Base-by-base conservation (phyloP, 2,888 invertebrate species). In the Nephrotoma guestfalica region DNA sequence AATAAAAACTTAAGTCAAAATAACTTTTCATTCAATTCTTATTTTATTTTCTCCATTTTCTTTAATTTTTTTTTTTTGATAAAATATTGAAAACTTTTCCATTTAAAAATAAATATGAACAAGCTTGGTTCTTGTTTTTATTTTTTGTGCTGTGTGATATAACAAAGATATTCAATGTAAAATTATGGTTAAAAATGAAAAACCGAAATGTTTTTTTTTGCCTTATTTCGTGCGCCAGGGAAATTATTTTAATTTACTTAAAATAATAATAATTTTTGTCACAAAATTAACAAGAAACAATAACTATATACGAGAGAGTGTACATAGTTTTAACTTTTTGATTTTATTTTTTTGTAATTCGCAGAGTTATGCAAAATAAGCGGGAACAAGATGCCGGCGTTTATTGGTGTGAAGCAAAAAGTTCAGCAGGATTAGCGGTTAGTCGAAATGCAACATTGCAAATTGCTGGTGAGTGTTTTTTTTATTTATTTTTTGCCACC, bases 381-480 rank as follows among this genome's bases (percentile, higher is more conserved):
- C 94, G 95, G 90, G 95, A 95, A 89, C 94, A 95, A 88, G 95
- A 95, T 89, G 94, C 95, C 13, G 96, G 96, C 6, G 94, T 95
- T 40, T 97, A 96, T 90, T 96, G 96, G 94, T 96, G 96, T 90
- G 94, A 96, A 87, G 96, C 96, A 4, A 93, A 93, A 88, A 97
- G 96, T 90, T 92, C 93, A 87, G 94, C 94, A 45, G 96, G 96
- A n/a, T 93, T 93, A 85, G 95, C 94, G 85, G 93, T 93, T 88
- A 96, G 95, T 89, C 92, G 94, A 88, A 96, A 96, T 90, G 97
- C 96, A 86, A 95, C 96, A 83, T 93, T 97, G 88, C 94, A 95
- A 91, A 95, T 96, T 88, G 96, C 96, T 90, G 94, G 95, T 96
- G 91, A 93, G 93, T 86, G 84, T 41, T 51, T 71, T 85, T 42